Conservation (phyloP, 2,797 vertebrate species). For the Craterocephalus amniculus region DNA sequence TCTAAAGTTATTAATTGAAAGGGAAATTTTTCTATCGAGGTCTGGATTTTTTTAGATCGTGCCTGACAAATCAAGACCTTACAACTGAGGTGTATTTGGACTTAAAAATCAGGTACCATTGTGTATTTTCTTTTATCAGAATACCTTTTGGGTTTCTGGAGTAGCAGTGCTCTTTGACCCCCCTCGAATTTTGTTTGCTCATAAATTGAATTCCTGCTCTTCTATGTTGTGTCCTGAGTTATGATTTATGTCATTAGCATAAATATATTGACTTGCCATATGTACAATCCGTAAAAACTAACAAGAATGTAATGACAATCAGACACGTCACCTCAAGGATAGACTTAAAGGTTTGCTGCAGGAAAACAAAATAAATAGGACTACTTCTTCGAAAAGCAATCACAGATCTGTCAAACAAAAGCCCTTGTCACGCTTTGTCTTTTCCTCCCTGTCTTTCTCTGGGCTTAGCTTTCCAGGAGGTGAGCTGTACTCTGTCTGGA, state of each 20-base stretch:
- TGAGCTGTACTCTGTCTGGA: slow-evolving; percentile 72
- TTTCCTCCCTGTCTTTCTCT: slow-evolving; percentile 41
- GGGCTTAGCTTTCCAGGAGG: slow-evolving; percentile 71
- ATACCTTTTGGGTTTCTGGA: no score
- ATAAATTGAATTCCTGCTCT: neutral
- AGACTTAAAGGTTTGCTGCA: slow-evolving; percentile 24
- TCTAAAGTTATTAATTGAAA: neutral
- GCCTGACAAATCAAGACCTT: neutral
- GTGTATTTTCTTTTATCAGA: no score
- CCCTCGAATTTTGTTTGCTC: slow-evolving; percentile 4
- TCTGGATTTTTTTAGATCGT: neutral
- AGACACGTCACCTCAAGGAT: slow-evolving; percentile 32
- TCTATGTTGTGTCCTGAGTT: no score
- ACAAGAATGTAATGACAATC: neutral
- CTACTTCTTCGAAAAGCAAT: slow-evolving; percentile 65
- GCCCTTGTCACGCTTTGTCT: slow-evolving; percentile 71
- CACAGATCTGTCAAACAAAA: slow-evolving; percentile 78
- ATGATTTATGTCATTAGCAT: neutral
- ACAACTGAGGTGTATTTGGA: slow-evolving; percentile 11
- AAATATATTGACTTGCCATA: neutral
- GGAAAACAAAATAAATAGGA: slow-evolving; percentile 49
- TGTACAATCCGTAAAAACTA: neutral
- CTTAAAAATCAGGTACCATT: neutral
- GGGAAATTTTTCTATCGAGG: neutral
- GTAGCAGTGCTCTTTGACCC: neutral